A percentile compares a stretch with the other conserved stretches of the same genome.
Conservation (phyloP, 2,888 invertebrate species). For the Meta bourneti region DNA sequence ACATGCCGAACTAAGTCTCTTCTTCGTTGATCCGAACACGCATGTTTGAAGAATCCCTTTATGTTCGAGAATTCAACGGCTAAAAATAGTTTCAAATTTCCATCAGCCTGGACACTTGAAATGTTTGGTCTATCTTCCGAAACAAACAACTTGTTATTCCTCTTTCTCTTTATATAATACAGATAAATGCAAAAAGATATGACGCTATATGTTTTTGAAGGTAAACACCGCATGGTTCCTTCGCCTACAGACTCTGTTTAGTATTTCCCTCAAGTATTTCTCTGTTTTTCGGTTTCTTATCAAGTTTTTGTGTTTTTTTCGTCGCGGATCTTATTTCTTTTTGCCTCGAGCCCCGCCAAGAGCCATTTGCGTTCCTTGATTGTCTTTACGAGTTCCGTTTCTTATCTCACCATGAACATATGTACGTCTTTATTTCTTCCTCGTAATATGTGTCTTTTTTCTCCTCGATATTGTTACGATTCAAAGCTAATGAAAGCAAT, state of each 20-base stretch:
- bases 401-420: conserved; percentile 54
- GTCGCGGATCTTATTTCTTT: conserved; percentile 3
- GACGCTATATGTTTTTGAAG: conserved; percentile 36
- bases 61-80: neutral
- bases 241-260: conserved; percentile 44
- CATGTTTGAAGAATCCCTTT: too few relatives aligned
- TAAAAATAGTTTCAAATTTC: neutral
- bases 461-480: conserved; percentile 47
- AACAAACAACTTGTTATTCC: conserved; percentile 11
- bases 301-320: conserved; percentile 34
- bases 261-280: conserved; percentile 41
- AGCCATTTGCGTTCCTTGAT: conserved; percentile 61
- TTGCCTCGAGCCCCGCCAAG: conserved; percentile 43
- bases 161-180: conserved; percentile 10
- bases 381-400: conserved; percentile 63
- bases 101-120: neutral
- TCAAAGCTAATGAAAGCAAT: conserved; percentile 56
- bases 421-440: conserved; percentile 47
- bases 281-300: conserved; percentile 51
- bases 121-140: conserved; percentile 1
- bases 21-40: too few relatives aligned
- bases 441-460: conserved; percentile 1
- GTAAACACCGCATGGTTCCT: conserved; percentile 9
- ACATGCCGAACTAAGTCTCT: too few relatives aligned
- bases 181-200: conserved; percentile 39